Percentiles rank a stretch among this genome's conserved stretches.
phyloP scores from a whole-genome alignment of 2,113 vertebrate genomes.

The Oreochromis niloticus region DNA sequence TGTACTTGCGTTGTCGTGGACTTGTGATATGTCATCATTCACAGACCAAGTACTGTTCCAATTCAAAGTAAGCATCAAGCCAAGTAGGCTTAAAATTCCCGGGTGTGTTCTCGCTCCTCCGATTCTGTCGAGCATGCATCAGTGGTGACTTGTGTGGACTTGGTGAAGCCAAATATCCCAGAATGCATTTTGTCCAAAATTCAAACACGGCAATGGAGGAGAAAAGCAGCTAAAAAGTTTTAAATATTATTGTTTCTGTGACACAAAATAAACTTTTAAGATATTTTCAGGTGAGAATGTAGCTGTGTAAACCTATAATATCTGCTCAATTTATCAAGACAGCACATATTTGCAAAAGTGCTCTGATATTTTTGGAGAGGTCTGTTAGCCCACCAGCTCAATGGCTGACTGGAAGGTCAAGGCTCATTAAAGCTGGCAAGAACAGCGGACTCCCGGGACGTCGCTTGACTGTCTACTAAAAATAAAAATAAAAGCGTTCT shows the following conservation, averaged over 20 bases:
- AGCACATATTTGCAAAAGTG: neutral
- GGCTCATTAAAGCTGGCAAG: neutral
- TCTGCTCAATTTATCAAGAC: neutral
- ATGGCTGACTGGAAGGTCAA: neutral
- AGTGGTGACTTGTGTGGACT: too few relatives aligned
- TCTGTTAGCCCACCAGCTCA: neutral
- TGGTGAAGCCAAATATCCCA: too few relatives aligned
- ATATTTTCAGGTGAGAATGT: neutral
- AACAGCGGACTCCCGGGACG: neutral
- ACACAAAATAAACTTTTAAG: neutral
- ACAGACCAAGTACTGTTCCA: too few relatives aligned
- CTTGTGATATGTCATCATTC: too few relatives aligned
- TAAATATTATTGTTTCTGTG: neutral
- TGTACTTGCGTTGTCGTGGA: too few relatives aligned
- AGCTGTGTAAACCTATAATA: neutral
- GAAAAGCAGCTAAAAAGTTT: neutral
- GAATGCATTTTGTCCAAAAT: neutral
- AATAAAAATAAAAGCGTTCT: neutral
- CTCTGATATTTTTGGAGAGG: neutral
- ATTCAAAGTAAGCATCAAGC: too few relatives aligned
- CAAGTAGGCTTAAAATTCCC: too few relatives aligned
- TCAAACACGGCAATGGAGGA: neutral
- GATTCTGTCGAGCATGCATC: too few relatives aligned
- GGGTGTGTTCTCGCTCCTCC: too few relatives aligned
- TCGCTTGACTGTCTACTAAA: neutral